phyloP scores from a whole-genome alignment of 2,888 invertebrate species.

The Alcis repandata region DNA sequence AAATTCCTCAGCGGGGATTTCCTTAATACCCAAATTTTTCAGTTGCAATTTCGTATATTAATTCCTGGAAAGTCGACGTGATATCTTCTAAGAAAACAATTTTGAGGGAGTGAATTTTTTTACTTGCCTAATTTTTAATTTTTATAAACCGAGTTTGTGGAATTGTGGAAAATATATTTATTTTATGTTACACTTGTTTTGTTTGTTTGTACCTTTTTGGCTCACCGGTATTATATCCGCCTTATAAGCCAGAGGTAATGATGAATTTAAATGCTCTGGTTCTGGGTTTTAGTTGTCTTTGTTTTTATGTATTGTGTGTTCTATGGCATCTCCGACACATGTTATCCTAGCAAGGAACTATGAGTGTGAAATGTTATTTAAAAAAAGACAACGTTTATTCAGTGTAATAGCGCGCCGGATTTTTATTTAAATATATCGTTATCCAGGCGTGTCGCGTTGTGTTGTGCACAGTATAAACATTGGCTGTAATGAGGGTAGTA shows the following conservation, averaged over 20 bases:
- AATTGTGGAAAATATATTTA: too few relatives aligned
- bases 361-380: too few relatives aligned
- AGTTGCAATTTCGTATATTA: conserved; percentile 79
- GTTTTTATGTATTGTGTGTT: too few relatives aligned
- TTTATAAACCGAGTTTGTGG: neutral
- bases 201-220: too few relatives aligned
- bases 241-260: too few relatives aligned
- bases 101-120: neutral
- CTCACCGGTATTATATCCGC: too few relatives aligned
- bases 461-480: conserved; percentile 76
- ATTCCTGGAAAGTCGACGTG: conserved; percentile 58
- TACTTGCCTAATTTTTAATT: neutral
- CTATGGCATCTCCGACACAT: too few relatives aligned
- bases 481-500: conserved; percentile 68
- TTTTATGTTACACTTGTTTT: too few relatives aligned
- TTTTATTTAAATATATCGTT: conserved; percentile 69
- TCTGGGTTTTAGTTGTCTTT: too few relatives aligned
- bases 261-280: too few relatives aligned
- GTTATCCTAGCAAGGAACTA: too few relatives aligned
- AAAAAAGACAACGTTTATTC: conserved; percentile 43
- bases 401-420: conserved; percentile 43
- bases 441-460: conserved; percentile 60
- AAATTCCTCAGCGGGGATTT: conserved; percentile 81
- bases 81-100: conserved; percentile 5
- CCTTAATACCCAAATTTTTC: conserved; percentile 75